A percentile compares a stretch with the other conserved stretches of the same genome.
phyloP scores from a whole-genome alignment of 2,113 vertebrate species.

The Tiliqua scincoides region DNA sequence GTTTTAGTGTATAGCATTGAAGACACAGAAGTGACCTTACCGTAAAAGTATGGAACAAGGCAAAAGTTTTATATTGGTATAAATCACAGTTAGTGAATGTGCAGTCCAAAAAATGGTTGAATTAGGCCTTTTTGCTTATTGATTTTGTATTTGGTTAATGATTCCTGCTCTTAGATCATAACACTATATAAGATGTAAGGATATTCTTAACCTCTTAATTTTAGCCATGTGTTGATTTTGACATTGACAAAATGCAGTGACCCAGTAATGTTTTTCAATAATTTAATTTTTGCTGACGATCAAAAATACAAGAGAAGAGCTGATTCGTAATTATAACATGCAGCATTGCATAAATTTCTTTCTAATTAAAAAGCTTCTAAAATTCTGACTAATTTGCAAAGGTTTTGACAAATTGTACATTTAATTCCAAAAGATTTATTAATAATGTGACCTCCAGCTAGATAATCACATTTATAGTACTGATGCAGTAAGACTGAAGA shows the following conservation, averaged over 20 bases:
- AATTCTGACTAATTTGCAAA: constrained; percentile 82
- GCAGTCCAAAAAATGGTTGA: constrained; percentile 26
- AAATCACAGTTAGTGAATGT: constrained; percentile 66
- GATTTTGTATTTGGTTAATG: constrained; percentile 76
- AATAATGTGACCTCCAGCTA: constrained; percentile 75
- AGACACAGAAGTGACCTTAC: constrained; percentile 32
- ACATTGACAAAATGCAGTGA: constrained; percentile 80
- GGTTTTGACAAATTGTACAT: constrained; percentile 80
- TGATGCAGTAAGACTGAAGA: constrained; percentile 67
- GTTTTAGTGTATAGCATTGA: constrained; percentile 39
- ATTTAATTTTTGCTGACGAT: constrained; percentile 84
- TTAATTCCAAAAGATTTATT: constrained; percentile 84
- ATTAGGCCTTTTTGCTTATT: constrained; percentile 69
- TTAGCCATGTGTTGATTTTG: constrained; percentile 74
- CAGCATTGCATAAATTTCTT: constrained; percentile 81
- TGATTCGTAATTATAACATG: constrained; percentile 80
- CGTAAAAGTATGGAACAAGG: constrained; percentile 52
- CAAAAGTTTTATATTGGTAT: constrained; percentile 71
- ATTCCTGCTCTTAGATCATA: constrained; percentile 69
- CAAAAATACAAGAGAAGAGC: constrained; percentile 78
- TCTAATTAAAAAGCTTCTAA: constrained; percentile 86
- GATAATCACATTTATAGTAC: constrained; percentile 78
- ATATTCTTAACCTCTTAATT: constrained; percentile 76
- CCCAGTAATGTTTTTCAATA: constrained; percentile 76
- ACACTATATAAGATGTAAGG: constrained; percentile 68